These are phyloP conservation scores for Egretta garzetta DNA, from an alignment of 2,113 vertebrate species.

Conservation along the genomic window DNA sequence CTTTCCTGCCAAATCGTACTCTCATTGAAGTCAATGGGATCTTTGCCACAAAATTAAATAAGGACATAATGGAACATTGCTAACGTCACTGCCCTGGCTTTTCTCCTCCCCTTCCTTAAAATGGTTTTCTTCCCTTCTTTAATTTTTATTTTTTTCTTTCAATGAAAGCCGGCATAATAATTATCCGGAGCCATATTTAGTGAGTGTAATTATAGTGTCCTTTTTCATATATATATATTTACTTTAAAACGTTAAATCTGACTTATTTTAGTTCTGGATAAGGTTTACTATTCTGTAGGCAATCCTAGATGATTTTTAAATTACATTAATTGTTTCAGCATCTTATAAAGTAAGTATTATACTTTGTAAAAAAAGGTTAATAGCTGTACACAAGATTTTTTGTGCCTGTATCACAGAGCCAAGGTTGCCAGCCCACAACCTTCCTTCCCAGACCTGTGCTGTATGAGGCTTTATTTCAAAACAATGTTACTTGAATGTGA, in stretches of 20 bases:
- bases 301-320: background rate
- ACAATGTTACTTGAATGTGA: background rate
- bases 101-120: background rate
- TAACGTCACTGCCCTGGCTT: background rate
- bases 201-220: slow-evolving; percentile 34
- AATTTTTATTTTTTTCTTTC: background rate
- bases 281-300: background rate
- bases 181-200: slow-evolving; percentile 20
- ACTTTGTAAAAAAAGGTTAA: background rate
- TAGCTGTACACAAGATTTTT: background rate
- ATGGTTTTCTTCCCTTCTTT: background rate
- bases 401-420: background rate
- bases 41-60: slow-evolving; percentile 3
- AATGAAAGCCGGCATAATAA: background rate
- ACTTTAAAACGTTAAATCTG: background rate
- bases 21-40: background rate
- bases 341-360: background rate
- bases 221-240: slow-evolving; percentile 15
- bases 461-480: background rate
- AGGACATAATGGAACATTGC: background rate
- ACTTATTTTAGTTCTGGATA: background rate
- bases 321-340: background rate
- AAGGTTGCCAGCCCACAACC: background rate
- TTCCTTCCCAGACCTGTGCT: background rate
- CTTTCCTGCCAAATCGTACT: background rate